Evolutionary conservation across 2,113 vertebrate species (phyloP).

Genomic region (Spilogale gracilis): DNA sequence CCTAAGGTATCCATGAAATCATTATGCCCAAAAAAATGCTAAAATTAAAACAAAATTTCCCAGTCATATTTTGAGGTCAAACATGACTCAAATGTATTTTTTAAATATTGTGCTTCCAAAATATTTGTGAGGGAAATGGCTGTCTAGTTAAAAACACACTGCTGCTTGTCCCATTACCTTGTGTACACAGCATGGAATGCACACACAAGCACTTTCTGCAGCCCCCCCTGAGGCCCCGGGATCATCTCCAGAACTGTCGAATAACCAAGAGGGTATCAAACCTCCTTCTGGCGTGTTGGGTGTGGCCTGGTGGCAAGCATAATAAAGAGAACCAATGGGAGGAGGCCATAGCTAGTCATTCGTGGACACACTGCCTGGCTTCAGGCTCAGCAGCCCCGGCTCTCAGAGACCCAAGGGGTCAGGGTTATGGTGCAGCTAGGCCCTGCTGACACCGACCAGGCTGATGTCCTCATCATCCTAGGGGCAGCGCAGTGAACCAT

Average conservation of each 20-base stretch:
- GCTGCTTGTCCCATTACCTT: not conserved
- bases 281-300: not conserved
- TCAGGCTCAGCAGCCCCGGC: not conserved
- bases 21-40: not conserved
- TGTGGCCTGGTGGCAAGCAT: not conserved
- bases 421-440: not conserved
- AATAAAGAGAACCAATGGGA: too few relatives aligned
- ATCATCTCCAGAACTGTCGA: not conserved
- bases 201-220: accelerated
- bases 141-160: accelerated
- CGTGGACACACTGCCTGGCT: not conserved
- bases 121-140: not conserved
- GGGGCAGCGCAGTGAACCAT: not conserved
- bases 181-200: accelerated
- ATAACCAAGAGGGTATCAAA: not conserved
- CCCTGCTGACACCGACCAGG: not conserved
- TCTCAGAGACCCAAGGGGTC: accelerated
- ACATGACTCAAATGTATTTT: not conserved
- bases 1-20: not conserved
- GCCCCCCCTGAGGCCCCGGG: too few relatives aligned
- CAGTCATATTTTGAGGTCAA: not conserved
- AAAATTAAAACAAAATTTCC: not conserved
- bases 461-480: not conserved
- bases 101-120: not conserved
- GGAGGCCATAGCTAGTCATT: not conserved